phyloP scores from a whole-genome alignment of 2,888 invertebrate species.

The Steromphala cineraria region DNA sequence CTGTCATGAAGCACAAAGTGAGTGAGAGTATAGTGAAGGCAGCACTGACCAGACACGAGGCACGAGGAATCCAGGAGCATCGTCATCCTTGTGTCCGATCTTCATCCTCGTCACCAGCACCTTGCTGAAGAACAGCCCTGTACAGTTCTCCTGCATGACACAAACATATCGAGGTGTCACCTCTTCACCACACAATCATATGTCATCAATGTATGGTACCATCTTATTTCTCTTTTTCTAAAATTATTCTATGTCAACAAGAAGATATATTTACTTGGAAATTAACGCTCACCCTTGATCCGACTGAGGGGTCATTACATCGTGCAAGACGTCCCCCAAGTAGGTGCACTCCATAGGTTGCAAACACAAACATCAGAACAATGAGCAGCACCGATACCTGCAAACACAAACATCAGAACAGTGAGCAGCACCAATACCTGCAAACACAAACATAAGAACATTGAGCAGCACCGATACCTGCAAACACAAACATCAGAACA shows the following conservation, averaged over 20 bases:
- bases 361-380: conserved; percentile 98
- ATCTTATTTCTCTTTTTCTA: no score
- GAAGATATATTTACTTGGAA: no score
- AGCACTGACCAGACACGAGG: conserved; percentile 92
- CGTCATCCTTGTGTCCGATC: conserved; percentile 81
- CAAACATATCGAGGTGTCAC: neutral
- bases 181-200: no score
- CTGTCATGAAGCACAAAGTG: neutral
- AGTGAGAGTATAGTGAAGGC: neutral
- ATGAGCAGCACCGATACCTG: conserved; percentile 96
- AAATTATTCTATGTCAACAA: no score
- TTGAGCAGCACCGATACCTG: conserved; percentile 76
- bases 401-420: conserved; percentile 26
- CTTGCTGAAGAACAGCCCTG: conserved; percentile 94
- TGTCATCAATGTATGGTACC: no score
- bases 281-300: conserved; percentile 56
- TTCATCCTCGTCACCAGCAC: conserved; percentile 99
- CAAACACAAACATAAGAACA: conserved; percentile 80
- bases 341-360: conserved; percentile 97
- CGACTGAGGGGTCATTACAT: conserved; percentile 95
- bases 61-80: conserved; percentile 92
- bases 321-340: conserved; percentile 97
- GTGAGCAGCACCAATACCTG: conserved; percentile 76
- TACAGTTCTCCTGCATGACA: conserved; percentile 85
- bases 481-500: conserved; percentile 98